phyloP scores from a whole-genome alignment of 2,888 invertebrate genomes.

The Phyllotreta striolata region DNA sequence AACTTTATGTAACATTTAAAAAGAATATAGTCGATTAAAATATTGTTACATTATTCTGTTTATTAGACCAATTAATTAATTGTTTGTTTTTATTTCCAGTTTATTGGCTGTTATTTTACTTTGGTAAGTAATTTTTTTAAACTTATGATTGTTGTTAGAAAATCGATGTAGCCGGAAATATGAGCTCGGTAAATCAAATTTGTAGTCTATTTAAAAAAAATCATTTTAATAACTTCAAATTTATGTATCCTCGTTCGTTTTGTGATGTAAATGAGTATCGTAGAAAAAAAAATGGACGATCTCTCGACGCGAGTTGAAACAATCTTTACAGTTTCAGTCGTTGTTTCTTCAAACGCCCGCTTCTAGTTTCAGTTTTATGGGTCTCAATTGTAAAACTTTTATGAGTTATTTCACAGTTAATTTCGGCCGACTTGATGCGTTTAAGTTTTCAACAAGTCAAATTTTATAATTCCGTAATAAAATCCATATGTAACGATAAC shows the following conservation, averaged over 20 bases:
- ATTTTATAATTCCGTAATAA: too few relatives aligned
- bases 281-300: neutral
- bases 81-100: conserved; percentile 11
- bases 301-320: neutral
- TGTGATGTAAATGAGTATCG: neutral
- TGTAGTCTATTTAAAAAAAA: conserved; percentile 11
- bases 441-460: too few relatives aligned
- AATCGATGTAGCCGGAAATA: conserved; percentile 1
- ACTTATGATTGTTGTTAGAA: too few relatives aligned
- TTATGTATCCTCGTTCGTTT: conserved; percentile 13
- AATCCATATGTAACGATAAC: too few relatives aligned
- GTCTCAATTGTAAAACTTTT: conserved; percentile 4
- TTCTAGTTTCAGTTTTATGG: conserved; percentile 4
- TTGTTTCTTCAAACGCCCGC: conserved; percentile 4
- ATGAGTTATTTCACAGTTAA: neutral
- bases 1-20: too few relatives aligned
- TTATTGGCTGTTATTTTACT: conserved; percentile 17
- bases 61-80: neutral
- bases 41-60: too few relatives aligned
- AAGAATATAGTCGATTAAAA: too few relatives aligned
- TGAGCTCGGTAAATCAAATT: conserved; percentile 7
- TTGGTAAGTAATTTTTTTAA: conserved; percentile 18
- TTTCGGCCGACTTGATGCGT: too few relatives aligned
- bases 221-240: conserved; percentile 8
- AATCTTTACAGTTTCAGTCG: neutral